Conservation (phyloP, 2,888 invertebrate species). For the Fragum sueziense region DNA sequence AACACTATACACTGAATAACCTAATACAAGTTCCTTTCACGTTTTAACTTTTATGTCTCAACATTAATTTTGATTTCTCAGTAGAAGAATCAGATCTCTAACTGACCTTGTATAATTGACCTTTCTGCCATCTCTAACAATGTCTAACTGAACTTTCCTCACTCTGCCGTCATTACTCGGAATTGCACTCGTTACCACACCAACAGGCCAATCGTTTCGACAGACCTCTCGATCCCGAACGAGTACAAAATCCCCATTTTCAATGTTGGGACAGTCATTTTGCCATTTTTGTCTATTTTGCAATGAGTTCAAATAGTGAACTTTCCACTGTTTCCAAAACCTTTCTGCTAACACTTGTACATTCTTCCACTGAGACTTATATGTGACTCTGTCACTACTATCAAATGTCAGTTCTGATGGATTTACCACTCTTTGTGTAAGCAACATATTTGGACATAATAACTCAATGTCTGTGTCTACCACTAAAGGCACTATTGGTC, state of each 20-base stretch:
- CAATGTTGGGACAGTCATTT: slow-evolving; percentile 20
- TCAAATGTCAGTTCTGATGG: background rate
- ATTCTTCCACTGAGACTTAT: slow-evolving; percentile 46
- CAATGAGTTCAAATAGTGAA: slow-evolving; percentile 40
- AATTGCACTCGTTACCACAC: slow-evolving; percentile 29
- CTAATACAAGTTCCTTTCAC: too few species aligned
- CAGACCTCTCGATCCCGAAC: slow-evolving; percentile 29
- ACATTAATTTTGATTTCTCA: too few species aligned
- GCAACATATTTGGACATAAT: slow-evolving; percentile 23
- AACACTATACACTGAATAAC: too few species aligned
- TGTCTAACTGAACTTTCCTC: slow-evolving; percentile 18
- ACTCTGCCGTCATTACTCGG: slow-evolving; percentile 38
- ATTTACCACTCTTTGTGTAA: slow-evolving; percentile 27
- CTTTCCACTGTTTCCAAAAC: slow-evolving; percentile 54
- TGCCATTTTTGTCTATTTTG: slow-evolving; percentile 49
- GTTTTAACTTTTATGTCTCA: too few species aligned
- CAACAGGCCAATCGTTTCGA: slow-evolving; percentile 51
- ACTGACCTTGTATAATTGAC: too few species aligned
- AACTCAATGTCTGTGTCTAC: slow-evolving; percentile 23
- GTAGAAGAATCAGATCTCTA: too few species aligned
- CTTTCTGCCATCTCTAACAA: background rate
- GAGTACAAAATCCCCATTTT: slow-evolving; percentile 52
- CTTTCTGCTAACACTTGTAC: slow-evolving; percentile 44
- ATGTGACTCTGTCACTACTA: slow-evolving; percentile 38
- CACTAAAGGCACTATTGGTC: slow-evolving; percentile 39